A percentile compares a stretch with the other conserved stretches of the same genome.
Conservation (phyloP, 2,888 invertebrate species). For the Muschampia plurimacula region DNA sequence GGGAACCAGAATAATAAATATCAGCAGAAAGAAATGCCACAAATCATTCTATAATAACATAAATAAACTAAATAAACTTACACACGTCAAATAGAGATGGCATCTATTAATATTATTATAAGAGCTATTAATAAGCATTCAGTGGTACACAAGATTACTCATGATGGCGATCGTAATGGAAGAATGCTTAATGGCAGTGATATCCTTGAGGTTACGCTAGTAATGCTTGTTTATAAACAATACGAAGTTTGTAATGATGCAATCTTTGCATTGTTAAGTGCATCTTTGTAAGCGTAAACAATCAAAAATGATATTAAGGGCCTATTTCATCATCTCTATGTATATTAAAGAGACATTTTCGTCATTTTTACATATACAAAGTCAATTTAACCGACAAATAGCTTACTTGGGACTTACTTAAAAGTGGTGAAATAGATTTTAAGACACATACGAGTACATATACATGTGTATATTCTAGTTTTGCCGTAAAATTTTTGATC, state of each 20-base stretch:
- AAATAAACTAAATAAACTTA: background rate
- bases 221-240: constrained; percentile 38
- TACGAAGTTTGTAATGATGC: background rate
- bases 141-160: constrained; percentile 40
- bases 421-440: too few species aligned
- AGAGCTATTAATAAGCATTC: constrained; percentile 29
- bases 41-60: too few species aligned
- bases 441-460: too few species aligned
- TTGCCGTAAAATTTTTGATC: too few species aligned
- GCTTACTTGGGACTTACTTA: too few species aligned
- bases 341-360: too few species aligned
- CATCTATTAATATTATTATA: constrained; percentile 33
- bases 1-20: background rate
- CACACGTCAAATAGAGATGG: constrained; percentile 19
- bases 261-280: background rate
- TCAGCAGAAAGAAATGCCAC: background rate
- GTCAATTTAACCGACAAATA: too few species aligned
- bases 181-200: constrained; percentile 28
- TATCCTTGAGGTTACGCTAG: constrained; percentile 38
- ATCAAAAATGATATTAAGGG: background rate
- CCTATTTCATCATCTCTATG: too few species aligned
- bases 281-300: background rate
- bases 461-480: too few species aligned
- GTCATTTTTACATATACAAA: too few species aligned
- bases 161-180: constrained; percentile 28